Conservation (phyloP, 2,888 invertebrate species). For the Volucella zonaria region DNA sequence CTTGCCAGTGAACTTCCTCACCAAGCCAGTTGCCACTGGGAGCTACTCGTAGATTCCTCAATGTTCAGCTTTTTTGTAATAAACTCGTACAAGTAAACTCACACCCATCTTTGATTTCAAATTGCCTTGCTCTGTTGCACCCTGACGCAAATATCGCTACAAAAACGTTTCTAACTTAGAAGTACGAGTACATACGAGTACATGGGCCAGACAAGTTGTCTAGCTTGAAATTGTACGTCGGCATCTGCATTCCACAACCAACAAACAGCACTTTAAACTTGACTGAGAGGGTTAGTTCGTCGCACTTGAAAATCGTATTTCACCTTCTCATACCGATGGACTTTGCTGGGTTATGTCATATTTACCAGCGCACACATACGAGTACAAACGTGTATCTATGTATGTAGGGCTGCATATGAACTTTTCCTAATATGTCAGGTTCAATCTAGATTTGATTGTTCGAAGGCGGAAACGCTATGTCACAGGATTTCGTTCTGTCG, state of each 20-base stretch:
- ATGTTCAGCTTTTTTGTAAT: neutral
- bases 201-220: conserved; percentile 64
- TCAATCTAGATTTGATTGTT: conserved; percentile 51
- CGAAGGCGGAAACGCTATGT: neutral
- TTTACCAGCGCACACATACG: neutral
- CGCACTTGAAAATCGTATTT: conserved; percentile 42
- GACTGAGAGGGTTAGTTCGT: neutral
- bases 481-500: neutral
- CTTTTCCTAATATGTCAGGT: conserved; percentile 51
- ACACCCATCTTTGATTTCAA: conserved; percentile 29
- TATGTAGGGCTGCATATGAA: conserved; percentile 27
- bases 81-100: neutral
- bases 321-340: conserved; percentile 16
- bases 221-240: conserved; percentile 50
- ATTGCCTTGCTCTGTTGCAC: conserved; percentile 40
- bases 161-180: conserved; percentile 40
- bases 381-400: neutral
- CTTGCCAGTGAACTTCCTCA: neutral
- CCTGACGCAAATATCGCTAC: neutral
- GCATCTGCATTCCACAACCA: neutral
- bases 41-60: neutral
- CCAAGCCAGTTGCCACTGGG: neutral
- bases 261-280: conserved; percentile 26
- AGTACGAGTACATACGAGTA: conserved; percentile 44
- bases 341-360: neutral